These are phyloP conservation scores for Sebastes ruberrimus DNA, from an alignment of 2,797 vertebrate species.

Conservation along the genomic window DNA sequence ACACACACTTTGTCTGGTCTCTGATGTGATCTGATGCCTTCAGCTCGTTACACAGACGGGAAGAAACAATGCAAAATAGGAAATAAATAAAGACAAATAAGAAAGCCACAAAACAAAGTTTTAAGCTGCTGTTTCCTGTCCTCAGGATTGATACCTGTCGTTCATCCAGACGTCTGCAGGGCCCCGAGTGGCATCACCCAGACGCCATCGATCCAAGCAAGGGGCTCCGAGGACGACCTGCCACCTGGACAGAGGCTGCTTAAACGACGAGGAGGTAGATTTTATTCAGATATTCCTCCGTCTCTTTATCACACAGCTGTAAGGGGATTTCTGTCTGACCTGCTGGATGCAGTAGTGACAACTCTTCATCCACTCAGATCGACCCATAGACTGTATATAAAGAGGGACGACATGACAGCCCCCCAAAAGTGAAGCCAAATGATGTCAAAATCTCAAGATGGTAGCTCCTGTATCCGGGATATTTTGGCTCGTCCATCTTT, in stretches of 20 bases:
- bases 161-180: background rate
- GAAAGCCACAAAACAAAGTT: background rate
- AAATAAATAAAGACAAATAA: background rate
- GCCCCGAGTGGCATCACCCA: background rate
- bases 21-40: conserved; percentile 8
- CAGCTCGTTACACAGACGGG: background rate
- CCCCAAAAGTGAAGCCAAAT: too few relatives aligned
- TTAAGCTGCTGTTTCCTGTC: background rate
- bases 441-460: too few relatives aligned
- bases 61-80: background rate
- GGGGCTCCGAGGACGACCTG: background rate
- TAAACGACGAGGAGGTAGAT: background rate
- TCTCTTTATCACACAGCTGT: background rate
- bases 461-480: accelerated
- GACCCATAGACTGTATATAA: too few relatives aligned
- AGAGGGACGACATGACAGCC: too few relatives aligned
- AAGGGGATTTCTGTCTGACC: background rate
- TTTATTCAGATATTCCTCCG: background rate
- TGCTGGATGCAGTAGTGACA: background rate
- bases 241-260: background rate
- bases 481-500: too few relatives aligned
- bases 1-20: background rate
- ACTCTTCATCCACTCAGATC: background rate
- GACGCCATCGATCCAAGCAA: background rate
- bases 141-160: background rate